Percentiles rank a stretch among this genome's conserved stretches.
phyloP scores from a whole-genome alignment of 1,140 invertebrate genomes.

The Saxidomus purpurata region DNA sequence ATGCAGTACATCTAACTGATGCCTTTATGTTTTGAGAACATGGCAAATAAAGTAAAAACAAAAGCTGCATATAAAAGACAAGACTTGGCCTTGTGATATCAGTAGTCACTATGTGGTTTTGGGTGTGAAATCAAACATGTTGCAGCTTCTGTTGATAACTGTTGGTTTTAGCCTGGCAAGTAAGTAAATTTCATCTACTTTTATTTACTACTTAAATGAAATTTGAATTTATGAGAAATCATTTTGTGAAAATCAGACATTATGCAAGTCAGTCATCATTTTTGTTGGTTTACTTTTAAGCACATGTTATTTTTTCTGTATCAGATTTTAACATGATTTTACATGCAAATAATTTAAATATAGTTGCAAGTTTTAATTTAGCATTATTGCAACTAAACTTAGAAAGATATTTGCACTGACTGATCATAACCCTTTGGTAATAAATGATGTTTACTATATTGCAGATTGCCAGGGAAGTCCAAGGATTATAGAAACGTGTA shows the following conservation, averaged over 20 bases:
- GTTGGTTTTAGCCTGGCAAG: not conserved
- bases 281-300: too few species aligned
- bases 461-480: conserved; percentile 33
- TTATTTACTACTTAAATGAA: not conserved
- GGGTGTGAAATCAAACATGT: not conserved
- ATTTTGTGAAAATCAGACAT: too few species aligned
- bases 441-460: not conserved
- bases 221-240: too few species aligned
- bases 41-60: not conserved
- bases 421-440: too few species aligned
- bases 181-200: conserved; percentile 17
- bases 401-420: too few species aligned
- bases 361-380: too few species aligned
- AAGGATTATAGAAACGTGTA: conserved; percentile 28
- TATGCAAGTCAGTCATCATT: too few species aligned
- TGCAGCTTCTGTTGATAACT: not conserved
- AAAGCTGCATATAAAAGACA: conserved; percentile 7
- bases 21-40: conserved; percentile 21
- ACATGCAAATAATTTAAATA: too few species aligned
- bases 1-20: too few species aligned
- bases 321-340: too few species aligned
- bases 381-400: too few species aligned
- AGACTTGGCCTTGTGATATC: not conserved
- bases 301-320: too few species aligned
- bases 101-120: conserved; percentile 12